Base-by-base conservation (phyloP, 2,113 vertebrate species). In the Rafetus swinhoei region DNA sequence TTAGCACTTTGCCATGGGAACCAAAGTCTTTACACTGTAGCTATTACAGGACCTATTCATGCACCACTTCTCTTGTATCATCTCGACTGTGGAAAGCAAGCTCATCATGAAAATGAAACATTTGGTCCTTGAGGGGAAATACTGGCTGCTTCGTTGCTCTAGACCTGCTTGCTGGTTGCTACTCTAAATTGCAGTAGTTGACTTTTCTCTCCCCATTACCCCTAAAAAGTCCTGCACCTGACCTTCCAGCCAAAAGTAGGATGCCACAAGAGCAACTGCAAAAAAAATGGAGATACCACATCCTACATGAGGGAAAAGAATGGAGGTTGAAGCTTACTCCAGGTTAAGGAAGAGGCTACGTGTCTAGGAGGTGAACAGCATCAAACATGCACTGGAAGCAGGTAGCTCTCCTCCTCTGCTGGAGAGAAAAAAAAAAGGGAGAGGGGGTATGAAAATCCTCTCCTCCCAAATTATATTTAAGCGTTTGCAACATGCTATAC, bases 261-360 rank as follows among this genome's bases (percentile, higher is more conserved):
- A 87, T 97, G 97, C 77, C 93, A 76, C 93, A 92, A 95, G 93
- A 96, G 94, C 94, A 97, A 94, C 94, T 96, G 94, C 90, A 96
- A 96, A 97, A 91, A 45, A 97, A 95, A 96, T 96, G 96, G 95
- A 96, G 96, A 97, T 77, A 97, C 95, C 97, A 97, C 92, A 96
- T 94, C 97, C 95, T 98, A 97, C 95, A 97, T 90, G 95, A 95
- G 91, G 95, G 93, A 96, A 96, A 96, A 95, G 95, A 93, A 97
- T 95, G 95, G 95, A 95, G 94, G 97, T 81, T 97, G 95, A 96
- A 95, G 90, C 87, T 96, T 96, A 97, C 97, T 97, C 97, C 97
- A 97, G 96, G 97, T 97, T 97, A 97, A 97, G 97, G 97, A 97
- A 97, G 97, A 97, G 96, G 97, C 97, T 97, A 97, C 93, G 96